Evolutionary conservation across 2,888 invertebrate species (phyloP).

Genomic region (Slavum lentiscoides): DNA sequence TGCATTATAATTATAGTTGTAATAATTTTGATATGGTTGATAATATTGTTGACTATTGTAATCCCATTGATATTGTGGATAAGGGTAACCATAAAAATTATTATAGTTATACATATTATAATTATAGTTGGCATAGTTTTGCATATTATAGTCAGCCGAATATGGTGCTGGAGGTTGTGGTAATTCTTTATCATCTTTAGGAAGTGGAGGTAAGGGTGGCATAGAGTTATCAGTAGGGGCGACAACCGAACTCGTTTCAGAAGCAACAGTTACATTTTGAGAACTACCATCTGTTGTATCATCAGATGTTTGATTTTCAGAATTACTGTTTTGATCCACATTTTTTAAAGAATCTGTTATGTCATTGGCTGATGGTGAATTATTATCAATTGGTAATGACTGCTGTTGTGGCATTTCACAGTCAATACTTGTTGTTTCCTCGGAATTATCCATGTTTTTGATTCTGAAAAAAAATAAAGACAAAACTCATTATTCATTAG

Average conservation of each 20-base stretch:
- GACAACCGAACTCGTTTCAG: conserved; percentile 6
- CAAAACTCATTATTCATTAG: background rate
- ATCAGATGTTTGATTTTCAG: background rate
- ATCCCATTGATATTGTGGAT: conserved; percentile 52
- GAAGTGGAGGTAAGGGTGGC: conserved; percentile 19
- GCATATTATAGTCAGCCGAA: conserved; percentile 36
- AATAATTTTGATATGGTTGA: conserved; percentile 51
- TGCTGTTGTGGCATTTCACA: background rate
- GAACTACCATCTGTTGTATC: conserved; percentile 1
- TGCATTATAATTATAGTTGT: conserved; percentile 43
- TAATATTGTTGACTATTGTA: conserved; percentile 49
- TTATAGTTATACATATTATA: conserved; percentile 38
- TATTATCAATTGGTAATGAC: background rate
- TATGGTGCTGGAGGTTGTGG: conserved; percentile 13
- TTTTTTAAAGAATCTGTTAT: background rate
- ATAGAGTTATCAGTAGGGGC: conserved; percentile 23
- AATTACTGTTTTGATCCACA: conserved; percentile 8
- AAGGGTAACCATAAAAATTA: conserved; percentile 50
- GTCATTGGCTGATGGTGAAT: background rate
- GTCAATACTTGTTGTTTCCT: background rate
- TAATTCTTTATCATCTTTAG: conserved; percentile 17
- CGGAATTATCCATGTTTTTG: conserved; percentile 30
- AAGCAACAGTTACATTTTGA: background rate
- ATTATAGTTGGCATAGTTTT: conserved; percentile 44
- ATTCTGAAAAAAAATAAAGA: background rate